Evolutionary conservation across 2,113 vertebrate genomes (phyloP).

Genomic region (Hiodon alosoides): DNA sequence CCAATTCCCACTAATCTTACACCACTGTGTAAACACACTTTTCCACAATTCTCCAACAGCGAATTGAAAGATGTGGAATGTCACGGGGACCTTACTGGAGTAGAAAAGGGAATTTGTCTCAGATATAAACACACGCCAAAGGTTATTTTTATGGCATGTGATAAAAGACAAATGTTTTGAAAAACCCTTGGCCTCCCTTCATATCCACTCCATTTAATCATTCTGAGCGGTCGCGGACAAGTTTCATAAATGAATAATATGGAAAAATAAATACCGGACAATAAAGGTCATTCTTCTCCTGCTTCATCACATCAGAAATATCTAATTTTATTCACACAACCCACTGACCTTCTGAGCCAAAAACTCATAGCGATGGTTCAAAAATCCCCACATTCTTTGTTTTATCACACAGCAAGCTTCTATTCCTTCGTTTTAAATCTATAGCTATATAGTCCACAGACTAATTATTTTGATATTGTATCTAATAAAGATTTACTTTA

Average conservation of each 20-base stretch:
- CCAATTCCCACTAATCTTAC: background rate
- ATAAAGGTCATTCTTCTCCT: background rate
- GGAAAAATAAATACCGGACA: slow-evolving; percentile 11
- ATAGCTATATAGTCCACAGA: background rate
- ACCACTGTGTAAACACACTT: slow-evolving; percentile 7
- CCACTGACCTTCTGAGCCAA: background rate
- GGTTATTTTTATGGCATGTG: background rate
- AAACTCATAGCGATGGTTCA: background rate
- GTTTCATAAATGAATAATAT: background rate
- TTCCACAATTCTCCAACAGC: slow-evolving; percentile 11
- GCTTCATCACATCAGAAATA: slow-evolving; percentile 4
- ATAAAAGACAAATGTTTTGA: slow-evolving; percentile 15
- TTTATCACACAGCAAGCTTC: background rate
- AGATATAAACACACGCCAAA: background rate
- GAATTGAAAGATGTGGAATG: background rate
- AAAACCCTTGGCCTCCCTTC: background rate
- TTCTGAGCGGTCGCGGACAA: background rate
- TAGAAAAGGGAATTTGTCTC: background rate
- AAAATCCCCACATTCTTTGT: background rate
- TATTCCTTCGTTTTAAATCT: background rate
- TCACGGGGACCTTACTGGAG: background rate
- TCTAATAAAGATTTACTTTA: slow-evolving; percentile 2
- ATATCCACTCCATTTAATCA: slow-evolving; percentile 10
- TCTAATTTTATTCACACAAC: slow-evolving; percentile 6
- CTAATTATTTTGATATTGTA: background rate